Evolutionary conservation across 1,140 invertebrate genomes (phyloP).

Genomic region (Heliconius himera): DNA sequence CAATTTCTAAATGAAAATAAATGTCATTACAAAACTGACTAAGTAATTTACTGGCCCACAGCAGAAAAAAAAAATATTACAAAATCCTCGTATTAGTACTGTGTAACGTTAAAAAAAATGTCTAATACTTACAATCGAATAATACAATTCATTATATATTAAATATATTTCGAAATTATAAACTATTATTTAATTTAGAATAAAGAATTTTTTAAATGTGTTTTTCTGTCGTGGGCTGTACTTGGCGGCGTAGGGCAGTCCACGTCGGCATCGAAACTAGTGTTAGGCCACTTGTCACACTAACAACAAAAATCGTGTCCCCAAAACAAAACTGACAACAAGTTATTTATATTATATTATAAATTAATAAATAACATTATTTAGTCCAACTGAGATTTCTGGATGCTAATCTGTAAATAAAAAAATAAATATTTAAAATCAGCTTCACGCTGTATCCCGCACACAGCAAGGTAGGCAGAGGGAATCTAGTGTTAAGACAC

Average conservation of each 20-base stretch:
- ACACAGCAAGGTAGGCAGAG: too few relatives aligned
- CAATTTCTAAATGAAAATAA: background rate
- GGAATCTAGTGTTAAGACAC: too few relatives aligned
- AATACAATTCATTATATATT: constrained; percentile 7
- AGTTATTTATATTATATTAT: constrained; percentile 52
- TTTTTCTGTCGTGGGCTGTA: background rate
- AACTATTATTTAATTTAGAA: background rate
- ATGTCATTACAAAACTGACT: background rate
- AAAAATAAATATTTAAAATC: constrained; percentile 10
- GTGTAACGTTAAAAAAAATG: background rate
- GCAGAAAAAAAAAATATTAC: background rate
- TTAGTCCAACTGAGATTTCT: constrained; percentile 67
- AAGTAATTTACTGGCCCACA: background rate
- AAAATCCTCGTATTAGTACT: background rate
- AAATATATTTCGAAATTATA: background rate
- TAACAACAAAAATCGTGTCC: constrained; percentile 52
- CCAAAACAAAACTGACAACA: constrained; percentile 60
- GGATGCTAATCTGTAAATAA: constrained; percentile 57
- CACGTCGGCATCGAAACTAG: constrained; percentile 46
- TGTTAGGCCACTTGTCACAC: constrained; percentile 67
- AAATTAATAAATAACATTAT: constrained; percentile 71
- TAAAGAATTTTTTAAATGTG: background rate
- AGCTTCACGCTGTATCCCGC: too few relatives aligned
- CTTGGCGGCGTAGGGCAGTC: constrained; percentile 39
- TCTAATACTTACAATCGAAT: background rate